Evolutionary conservation across 2,113 vertebrate species (phyloP), one percentile per base, ranked within the genome.

Genomic region (Nymphicus hollandicus): DNA sequence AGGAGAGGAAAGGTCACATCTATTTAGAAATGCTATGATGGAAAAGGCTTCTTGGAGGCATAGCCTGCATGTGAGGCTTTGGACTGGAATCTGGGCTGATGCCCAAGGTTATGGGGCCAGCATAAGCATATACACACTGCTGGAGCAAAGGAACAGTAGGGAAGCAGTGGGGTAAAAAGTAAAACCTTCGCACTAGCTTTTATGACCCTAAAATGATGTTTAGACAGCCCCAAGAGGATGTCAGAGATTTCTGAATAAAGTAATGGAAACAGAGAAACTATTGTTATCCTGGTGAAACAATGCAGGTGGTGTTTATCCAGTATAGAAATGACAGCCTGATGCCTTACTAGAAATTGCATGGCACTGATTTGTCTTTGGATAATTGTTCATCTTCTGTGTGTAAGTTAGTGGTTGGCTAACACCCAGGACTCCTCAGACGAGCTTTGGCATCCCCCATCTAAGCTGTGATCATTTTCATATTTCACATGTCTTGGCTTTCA

Each of bases 381-480:
- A 95, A 93, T 88, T 94, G 94, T 94, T 96, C 84, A 47, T 94
- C 90, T 85, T 35, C 23, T 17, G 52, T 19, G 22, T 89, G 43
- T 50, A 44, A 86, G 76, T 49, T 81, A 14, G 60, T 92, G 47
- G 39, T 46, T 96, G 95, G 95, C 91, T 11, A 92, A 33, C 46
- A 52, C 74, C 93, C 95, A 96, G 84, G 11, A 76, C 44, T 89
- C 61, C 65, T 96, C 94, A 91, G 72, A 16, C 63, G 78, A 43
- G 65, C 49, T 79, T 86, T 95, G 93, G 90, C 92, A 92, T 74
- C 72, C 72, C 73, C 53, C 3, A 2, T 68, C 76, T 81, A 80
- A 95, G 86, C 93, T 97, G 91, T 96, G 95, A 96, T 94, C 74
- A 84, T 68, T 92, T 90, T 93, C 91, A 77, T 95, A 91, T 96